phyloP scores from a whole-genome alignment of 1,140 invertebrate genomes.

The Bombus balteatus region DNA sequence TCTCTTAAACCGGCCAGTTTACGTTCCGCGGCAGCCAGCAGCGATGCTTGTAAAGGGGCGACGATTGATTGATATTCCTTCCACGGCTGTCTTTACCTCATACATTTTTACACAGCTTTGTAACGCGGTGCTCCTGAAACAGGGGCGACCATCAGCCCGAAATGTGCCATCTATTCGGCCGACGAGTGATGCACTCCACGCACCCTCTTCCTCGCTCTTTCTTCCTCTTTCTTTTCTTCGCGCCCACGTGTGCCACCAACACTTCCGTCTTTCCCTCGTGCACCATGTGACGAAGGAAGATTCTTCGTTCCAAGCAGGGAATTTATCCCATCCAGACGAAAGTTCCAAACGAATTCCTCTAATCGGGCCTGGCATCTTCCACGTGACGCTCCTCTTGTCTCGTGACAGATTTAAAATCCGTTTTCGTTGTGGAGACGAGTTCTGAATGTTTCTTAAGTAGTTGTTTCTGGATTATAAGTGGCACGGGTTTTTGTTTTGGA shows the following conservation, averaged over 20 bases:
- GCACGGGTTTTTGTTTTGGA: conserved; percentile 10
- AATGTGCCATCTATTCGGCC: conserved; percentile 41
- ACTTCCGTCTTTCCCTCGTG: conserved; percentile 25
- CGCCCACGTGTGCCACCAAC: background rate
- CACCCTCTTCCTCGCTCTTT: conserved; percentile 11
- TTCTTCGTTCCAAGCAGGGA: background rate
- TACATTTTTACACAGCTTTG: conserved; percentile 46
- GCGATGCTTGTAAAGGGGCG: conserved; percentile 62
- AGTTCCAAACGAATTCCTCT: conserved; percentile 27
- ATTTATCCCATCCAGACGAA: no score
- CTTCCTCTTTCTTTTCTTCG: conserved; percentile 11
- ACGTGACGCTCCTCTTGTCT: conserved; percentile 11
- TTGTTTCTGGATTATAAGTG: background rate
- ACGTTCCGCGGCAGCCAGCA: conserved; percentile 38
- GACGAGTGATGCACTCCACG: conserved; percentile 70
- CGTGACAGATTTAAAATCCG: background rate
- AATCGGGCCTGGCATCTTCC: conserved; percentile 49
- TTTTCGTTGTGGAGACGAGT: background rate
- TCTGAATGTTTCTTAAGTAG: conserved; percentile 21
- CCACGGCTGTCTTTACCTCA: conserved; percentile 54
- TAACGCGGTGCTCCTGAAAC: background rate
- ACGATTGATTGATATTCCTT: conserved; percentile 72
- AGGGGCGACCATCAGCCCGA: background rate
- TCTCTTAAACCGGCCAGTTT: conserved; percentile 65
- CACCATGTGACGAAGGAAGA: background rate